Evolutionary conservation across 2,113 vertebrate genomes (phyloP).

Genomic region (Mustela nigripes): DNA sequence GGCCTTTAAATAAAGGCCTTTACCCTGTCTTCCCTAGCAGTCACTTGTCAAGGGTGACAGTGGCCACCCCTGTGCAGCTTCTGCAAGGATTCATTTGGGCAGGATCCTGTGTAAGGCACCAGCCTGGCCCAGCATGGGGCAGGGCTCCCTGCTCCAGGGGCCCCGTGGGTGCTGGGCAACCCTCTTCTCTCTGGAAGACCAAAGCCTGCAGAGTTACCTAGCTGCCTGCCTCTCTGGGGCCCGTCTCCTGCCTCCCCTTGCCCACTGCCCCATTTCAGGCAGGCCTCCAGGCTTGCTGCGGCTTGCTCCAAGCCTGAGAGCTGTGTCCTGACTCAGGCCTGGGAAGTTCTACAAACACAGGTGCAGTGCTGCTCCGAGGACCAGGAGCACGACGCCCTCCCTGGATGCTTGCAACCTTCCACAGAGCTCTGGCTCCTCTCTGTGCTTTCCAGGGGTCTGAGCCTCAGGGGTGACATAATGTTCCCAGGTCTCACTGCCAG

Average conservation of each 20-base stretch:
- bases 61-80: fast-evolving
- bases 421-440: not conserved
- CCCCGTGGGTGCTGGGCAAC: not conserved
- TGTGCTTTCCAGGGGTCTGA: not conserved
- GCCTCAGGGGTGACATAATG: not conserved
- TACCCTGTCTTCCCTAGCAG: not conserved
- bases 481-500: not conserved
- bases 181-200: not conserved
- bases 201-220: not conserved
- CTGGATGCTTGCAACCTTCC: not conserved
- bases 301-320: fast-evolving
- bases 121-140: not conserved
- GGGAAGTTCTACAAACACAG: not conserved
- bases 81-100: not conserved
- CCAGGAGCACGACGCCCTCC: not conserved
- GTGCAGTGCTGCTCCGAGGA: fast-evolving
- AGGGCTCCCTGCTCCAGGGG: not conserved
- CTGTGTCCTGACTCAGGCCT: not conserved
- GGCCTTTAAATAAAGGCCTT: too few relatives aligned
- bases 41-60: not conserved
- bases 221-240: not conserved
- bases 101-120: not conserved
- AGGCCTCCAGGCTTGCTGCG: not conserved
- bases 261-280: not conserved
- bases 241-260: not conserved